Evolutionary conservation across 2,113 vertebrate genomes (phyloP).

Genomic region (Thunnus maccoyii): DNA sequence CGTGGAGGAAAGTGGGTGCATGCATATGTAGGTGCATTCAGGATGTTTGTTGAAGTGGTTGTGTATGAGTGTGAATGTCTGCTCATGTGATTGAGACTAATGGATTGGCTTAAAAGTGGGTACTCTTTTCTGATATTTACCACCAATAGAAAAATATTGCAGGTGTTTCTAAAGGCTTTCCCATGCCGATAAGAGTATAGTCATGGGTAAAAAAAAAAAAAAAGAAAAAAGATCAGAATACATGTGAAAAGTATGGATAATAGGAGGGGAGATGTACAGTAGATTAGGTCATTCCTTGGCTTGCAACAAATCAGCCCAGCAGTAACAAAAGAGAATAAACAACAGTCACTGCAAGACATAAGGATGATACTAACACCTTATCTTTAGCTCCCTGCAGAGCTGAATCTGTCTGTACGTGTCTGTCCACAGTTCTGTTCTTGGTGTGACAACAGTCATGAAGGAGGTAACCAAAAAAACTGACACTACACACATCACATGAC

Average conservation of each 20-base stretch:
- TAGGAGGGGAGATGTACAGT: background rate
- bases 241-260: background rate
- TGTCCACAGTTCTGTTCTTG: constrained; percentile 16
- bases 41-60: background rate
- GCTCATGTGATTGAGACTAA: background rate
- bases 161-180: background rate
- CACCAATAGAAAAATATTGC: background rate
- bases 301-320: background rate
- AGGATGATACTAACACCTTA: constrained; percentile 56
- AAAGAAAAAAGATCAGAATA: background rate
- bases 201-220: background rate
- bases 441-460: constrained; percentile 20
- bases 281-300: background rate
- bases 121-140: background rate
- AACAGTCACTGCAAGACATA: constrained; percentile 44
- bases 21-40: background rate
- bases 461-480: background rate
- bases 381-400: constrained; percentile 41
- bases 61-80: background rate
- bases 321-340: constrained; percentile 23
- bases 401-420: constrained; percentile 47
- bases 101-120: background rate
- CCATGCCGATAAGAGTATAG: background rate
- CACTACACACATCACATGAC: background rate
- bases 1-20: background rate